Evolutionary conservation across 2,888 invertebrate species (phyloP), one percentile per base, ranked within the genome.

Genomic region (Caenorhabditis uteleia): DNA sequence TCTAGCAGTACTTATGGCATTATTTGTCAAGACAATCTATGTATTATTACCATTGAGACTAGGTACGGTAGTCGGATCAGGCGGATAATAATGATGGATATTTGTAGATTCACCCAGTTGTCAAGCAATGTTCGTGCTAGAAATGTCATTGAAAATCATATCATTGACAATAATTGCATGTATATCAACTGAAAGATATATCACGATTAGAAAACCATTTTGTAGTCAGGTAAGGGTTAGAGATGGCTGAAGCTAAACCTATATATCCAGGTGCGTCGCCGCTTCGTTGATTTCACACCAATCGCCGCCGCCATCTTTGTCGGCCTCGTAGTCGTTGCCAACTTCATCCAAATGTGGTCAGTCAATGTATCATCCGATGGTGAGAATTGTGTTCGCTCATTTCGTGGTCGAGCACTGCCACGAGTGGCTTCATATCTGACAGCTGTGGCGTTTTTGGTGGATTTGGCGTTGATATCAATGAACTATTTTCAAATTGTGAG

Each of bases 121-220:
- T 57, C 73, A 72, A 44, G 71, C 73, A 21, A 70, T 76, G 59
- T 81, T 78, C 60, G 65, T 77, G 8, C 56, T 81, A 18, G 79
- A 81, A 38, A 73, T 77, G 44, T 55, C 77, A 10, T 72, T 78
- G 40, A 81, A 80, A 59, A 62, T 81, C 36, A 69, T 73, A 29
- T 80, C 81, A 21, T 53, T 81, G 7, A 78, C 77, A 7, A 78
- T 80, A 23, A 68, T 81, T 6, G 73, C 79, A 4, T 82, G 80
- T 57, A 81, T 81, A 39, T 74, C 74, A 29, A 68, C 82, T 44
- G 81, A 81, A 57, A 40, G 81, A 45, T 77, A 76, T 61, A 76
- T 81, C 33, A 80, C 81, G 12, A 82, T 81, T 26, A 65, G 78
- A 33, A 81, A 81, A 56, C 81, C 81, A 18, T 81, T 81, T 57